These are phyloP conservation scores for Sardinella longiceps DNA, from an alignment of 2,797 vertebrate species.

Conservation along the genomic window DNA sequence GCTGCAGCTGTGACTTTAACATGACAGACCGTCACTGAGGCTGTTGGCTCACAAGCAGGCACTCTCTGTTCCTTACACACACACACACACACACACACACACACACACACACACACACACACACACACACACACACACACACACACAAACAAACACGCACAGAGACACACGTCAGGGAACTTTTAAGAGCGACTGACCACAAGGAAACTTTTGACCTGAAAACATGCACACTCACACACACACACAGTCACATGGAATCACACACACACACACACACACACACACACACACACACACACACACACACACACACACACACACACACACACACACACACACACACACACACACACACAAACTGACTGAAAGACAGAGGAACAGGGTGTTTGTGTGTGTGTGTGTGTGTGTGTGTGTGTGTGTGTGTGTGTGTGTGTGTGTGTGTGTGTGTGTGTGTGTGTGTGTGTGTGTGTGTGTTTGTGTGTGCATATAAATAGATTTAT, in stretches of 20 bases:
- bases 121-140: conserved; percentile 20
- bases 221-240: background rate
- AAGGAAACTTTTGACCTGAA: conserved; percentile 9
- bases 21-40: background rate
- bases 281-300: background rate
- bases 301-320: background rate
- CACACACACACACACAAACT: background rate
- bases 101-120: conserved; percentile 4
- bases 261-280: background rate
- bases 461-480: too few relatives aligned
- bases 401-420: too few relatives aligned
- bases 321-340: background rate
- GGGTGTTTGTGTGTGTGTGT: too few relatives aligned
- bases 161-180: background rate
- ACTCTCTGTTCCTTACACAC: background rate
- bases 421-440: too few relatives aligned
- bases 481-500: background rate
- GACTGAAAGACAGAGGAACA: background rate
- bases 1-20: background rate
- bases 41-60: background rate
- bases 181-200: background rate
- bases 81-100: background rate
- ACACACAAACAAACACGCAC: conserved; percentile 1
- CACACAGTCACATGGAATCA: background rate
- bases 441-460: too few relatives aligned